Percentiles rank a stretch among this genome's conserved stretches.
Conservation (phyloP, 2,797 vertebrate species). For the Typhlichthys subterraneus region DNA sequence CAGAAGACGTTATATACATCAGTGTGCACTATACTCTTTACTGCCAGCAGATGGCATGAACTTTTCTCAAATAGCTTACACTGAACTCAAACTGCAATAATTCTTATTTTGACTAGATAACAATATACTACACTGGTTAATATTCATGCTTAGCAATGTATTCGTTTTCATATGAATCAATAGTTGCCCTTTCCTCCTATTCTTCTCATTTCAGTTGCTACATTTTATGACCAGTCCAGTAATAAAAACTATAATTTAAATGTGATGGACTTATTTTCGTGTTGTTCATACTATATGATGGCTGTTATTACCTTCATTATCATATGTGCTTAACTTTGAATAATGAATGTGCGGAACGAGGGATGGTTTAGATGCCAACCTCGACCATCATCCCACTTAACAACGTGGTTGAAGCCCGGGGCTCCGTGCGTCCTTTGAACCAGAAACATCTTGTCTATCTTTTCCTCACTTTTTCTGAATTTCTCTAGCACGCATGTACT, state of each 20-base stretch:
- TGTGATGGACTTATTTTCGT: slow-evolving; percentile 19
- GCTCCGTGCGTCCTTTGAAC: background rate
- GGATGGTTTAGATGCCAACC: slow-evolving; percentile 13
- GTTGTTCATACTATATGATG: slow-evolving; percentile 6
- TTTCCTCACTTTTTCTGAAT: background rate
- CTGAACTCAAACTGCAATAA: background rate
- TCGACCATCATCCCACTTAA: slow-evolving; percentile 17
- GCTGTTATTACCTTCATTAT: background rate
- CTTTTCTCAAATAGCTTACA: slow-evolving; percentile 2
- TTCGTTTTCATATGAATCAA: slow-evolving; percentile 5
- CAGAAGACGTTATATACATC: background rate
- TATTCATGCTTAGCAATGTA: background rate
- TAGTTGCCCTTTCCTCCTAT: slow-evolving; percentile 4
- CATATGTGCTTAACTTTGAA: background rate
- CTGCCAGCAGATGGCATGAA: slow-evolving; percentile 53
- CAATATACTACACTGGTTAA: background rate
- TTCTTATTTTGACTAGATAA: background rate
- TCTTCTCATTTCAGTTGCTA: slow-evolving; percentile 10
- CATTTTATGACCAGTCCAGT: slow-evolving; percentile 2
- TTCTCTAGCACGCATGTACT: background rate
- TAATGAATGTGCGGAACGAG: background rate
- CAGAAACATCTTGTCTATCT: no score
- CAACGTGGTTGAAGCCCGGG: background rate
- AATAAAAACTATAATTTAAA: background rate
- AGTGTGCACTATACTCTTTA: background rate